A percentile compares a stretch with the other conserved stretches of the same genome.
phyloP scores from a whole-genome alignment of 2,888 invertebrate species.

The Caenorhabditis japonica region DNA sequence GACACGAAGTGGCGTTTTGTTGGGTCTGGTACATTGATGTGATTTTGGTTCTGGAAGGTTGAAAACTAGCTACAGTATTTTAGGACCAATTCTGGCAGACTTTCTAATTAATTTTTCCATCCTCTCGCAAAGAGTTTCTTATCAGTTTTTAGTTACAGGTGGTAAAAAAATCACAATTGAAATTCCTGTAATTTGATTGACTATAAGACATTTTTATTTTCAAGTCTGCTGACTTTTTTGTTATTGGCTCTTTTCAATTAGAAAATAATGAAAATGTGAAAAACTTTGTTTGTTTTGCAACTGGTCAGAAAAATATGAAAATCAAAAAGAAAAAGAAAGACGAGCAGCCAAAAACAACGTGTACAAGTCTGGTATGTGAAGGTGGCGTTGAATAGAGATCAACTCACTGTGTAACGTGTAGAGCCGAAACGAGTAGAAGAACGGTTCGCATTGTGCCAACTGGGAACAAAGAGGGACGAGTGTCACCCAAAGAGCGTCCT shows the following conservation, averaged over 20 bases:
- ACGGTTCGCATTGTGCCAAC: conserved; percentile 25
- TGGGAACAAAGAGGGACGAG: conserved; percentile 38
- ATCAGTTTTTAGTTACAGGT: too few relatives aligned
- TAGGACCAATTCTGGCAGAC: too few relatives aligned
- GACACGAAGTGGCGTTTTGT: conserved; percentile 35
- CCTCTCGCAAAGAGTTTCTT: too few relatives aligned
- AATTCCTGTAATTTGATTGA: too few relatives aligned
- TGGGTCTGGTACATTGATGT: conserved; percentile 26
- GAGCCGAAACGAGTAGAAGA: conserved; percentile 10
- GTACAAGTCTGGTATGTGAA: neutral
- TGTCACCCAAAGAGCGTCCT: conserved; percentile 34
- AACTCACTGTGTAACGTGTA: conserved; percentile 41
- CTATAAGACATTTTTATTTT: too few relatives aligned
- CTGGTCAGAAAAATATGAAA: neutral
- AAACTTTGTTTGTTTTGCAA: conserved; percentile 1
- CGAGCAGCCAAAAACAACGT: conserved; percentile 6
- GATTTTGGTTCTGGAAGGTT: conserved; percentile 28
- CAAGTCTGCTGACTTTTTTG: too few relatives aligned
- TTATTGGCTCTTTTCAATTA: too few relatives aligned
- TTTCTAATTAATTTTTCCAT: too few relatives aligned
- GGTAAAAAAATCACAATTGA: too few relatives aligned
- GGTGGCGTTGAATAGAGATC: conserved; percentile 14
- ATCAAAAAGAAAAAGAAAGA: too few relatives aligned
- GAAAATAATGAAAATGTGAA: too few relatives aligned
- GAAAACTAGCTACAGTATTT: too few relatives aligned